Evolutionary conservation across 2,888 invertebrate species (phyloP).

Genomic region (Diachrysia chrysitis): DNA sequence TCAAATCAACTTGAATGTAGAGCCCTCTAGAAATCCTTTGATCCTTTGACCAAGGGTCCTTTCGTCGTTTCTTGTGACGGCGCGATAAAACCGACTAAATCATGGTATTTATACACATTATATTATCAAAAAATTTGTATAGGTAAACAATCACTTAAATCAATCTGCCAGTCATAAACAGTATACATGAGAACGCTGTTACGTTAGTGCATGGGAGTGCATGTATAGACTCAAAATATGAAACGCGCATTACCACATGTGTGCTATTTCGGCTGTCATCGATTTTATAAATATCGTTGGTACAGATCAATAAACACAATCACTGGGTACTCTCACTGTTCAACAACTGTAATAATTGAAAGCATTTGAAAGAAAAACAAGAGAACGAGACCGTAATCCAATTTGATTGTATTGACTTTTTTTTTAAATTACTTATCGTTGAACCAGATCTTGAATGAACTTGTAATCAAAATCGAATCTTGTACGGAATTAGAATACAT

Average conservation of each 20-base stretch:
- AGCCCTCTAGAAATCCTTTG: conserved; percentile 30
- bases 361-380: conserved; percentile 52
- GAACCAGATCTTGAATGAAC: conserved; percentile 56
- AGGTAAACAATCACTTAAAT: background rate
- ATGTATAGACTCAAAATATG: background rate
- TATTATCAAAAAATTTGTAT: background rate
- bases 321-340: conserved; percentile 38
- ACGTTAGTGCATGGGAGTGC: background rate
- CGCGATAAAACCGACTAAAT: background rate
- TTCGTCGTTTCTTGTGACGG: conserved; percentile 22
- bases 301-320: conserved; percentile 33
- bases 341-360: conserved; percentile 51
- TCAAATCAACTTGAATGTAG: conserved; percentile 25
- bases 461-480: conserved; percentile 60
- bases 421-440: conserved; percentile 56
- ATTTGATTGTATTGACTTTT: conserved; percentile 57
- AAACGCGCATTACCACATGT: background rate
- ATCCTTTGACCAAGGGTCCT: conserved; percentile 29
- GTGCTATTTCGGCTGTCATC: conserved; percentile 21
- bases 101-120: background rate
- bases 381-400: conserved; percentile 45
- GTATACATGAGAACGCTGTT: background rate
- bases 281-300: conserved; percentile 16
- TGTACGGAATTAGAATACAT: conserved; percentile 50
- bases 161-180: background rate